These are phyloP conservation scores for Echeneis naucrates DNA, from an alignment of 2,797 vertebrate genomes.

Conservation along the genomic window DNA sequence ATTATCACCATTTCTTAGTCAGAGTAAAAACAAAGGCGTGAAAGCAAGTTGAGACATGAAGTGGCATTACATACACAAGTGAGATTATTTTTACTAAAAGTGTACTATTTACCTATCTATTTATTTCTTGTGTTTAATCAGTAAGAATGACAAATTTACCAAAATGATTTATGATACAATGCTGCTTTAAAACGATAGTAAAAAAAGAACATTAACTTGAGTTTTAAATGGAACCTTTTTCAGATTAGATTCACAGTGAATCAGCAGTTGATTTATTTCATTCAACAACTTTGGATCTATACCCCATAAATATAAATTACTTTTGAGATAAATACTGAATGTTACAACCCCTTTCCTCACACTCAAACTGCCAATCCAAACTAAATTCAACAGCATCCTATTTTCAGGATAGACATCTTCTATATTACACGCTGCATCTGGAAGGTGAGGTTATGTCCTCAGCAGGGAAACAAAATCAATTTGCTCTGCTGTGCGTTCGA, in stretches of 20 bases:
- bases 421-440: constrained; percentile 27
- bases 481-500: constrained; percentile 42
- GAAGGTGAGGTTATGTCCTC: constrained; percentile 40
- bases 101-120: too few relatives aligned
- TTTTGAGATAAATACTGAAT: constrained; percentile 10
- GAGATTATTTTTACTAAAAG: constrained; percentile 16
- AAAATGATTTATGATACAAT: constrained; percentile 30
- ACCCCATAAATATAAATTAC: constrained; percentile 17
- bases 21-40: constrained; percentile 8
- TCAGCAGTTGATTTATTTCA: constrained; percentile 19
- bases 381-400: constrained; percentile 19
- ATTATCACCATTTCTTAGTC: constrained; percentile 18
- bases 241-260: constrained; percentile 21
- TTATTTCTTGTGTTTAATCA: constrained; percentile 11
- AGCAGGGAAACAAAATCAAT: constrained; percentile 56
- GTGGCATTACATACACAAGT: constrained; percentile 20
- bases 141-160: constrained; percentile 23
- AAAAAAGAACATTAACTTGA: neutral
- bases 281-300: constrained; percentile 23
- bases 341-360: constrained; percentile 20
- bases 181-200: neutral
- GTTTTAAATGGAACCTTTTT: constrained; percentile 2
- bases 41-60: neutral
- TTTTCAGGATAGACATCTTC: constrained; percentile 26
- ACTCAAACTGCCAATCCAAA: neutral